phyloP scores from a whole-genome alignment of 2,113 vertebrate species.

The Aphyosemion australe region DNA sequence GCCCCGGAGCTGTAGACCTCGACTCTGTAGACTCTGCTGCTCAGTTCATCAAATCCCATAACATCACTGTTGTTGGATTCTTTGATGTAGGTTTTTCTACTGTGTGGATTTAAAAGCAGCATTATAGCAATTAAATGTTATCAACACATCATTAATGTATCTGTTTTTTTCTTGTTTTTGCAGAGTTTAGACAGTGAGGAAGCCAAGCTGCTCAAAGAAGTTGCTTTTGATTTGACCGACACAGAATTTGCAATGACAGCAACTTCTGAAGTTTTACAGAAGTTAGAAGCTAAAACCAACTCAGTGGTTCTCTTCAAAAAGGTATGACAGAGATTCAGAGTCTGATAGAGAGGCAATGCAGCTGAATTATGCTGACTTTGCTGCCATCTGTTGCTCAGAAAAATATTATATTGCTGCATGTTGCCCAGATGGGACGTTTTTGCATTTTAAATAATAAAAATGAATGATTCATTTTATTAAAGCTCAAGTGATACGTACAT shows the following conservation, averaged over 20 bases:
- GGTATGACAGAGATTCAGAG: constrained; percentile 64
- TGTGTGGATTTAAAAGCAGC: no score
- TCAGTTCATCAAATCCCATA: constrained; percentile 69
- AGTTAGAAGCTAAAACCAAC: constrained; percentile 75
- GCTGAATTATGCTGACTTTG: constrained; percentile 5
- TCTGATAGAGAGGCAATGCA: no score
- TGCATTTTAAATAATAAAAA: no score
- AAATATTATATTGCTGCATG: no score
- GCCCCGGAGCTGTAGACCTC: constrained; percentile 72
- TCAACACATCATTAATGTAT: no score
- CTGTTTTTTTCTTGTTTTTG: not conserved
- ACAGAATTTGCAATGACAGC: constrained; percentile 80
- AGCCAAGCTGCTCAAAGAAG: constrained; percentile 71
- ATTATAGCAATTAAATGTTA: no score
- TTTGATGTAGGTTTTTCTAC: constrained; percentile 79
- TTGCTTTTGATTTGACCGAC: constrained; percentile 73
- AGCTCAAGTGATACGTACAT: no score
- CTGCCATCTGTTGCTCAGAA: constrained; percentile 27
- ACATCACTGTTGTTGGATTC: constrained; percentile 84
- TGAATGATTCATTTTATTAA: no score
- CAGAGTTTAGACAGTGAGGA: constrained; percentile 81
- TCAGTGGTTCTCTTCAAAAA: constrained; percentile 89
- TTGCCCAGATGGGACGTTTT: no score
- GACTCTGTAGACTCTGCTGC: constrained; percentile 45
- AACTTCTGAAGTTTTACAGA: constrained; percentile 79